A percentile compares a stretch with the other conserved stretches of the same genome.
Evolutionary conservation across 2,888 invertebrate species (phyloP).

Genomic region (Tipula confusa): DNA sequence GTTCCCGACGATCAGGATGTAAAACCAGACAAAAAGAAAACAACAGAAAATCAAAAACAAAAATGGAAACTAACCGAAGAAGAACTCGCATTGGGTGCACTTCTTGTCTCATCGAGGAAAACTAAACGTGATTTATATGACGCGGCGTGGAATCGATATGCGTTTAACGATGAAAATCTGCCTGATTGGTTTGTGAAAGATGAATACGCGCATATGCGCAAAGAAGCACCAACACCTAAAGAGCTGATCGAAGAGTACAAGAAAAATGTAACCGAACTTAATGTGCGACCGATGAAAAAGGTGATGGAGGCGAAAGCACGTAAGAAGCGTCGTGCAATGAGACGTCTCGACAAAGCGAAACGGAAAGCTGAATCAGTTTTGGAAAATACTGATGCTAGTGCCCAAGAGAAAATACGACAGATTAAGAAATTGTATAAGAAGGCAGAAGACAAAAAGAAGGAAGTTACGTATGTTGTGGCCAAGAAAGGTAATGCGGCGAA

Average conservation of each 20-base stretch:
- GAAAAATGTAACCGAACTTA: constrained; percentile 76
- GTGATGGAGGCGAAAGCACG: constrained; percentile 96
- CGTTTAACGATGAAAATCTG: constrained; percentile 84
- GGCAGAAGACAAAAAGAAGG: constrained; percentile 80
- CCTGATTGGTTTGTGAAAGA: constrained; percentile 97
- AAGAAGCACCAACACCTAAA: constrained; percentile 78
- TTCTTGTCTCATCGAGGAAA: constrained; percentile 87
- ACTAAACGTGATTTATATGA: constrained; percentile 85
- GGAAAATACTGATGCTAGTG: constrained; percentile 85
- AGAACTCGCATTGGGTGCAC: constrained; percentile 86
- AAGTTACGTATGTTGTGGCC: constrained; percentile 89
- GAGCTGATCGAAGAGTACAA: constrained; percentile 82
- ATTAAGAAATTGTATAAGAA: constrained; percentile 91
- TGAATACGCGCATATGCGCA: constrained; percentile 84
- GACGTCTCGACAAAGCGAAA: constrained; percentile 85
- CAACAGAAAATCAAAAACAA: constrained; percentile 41
- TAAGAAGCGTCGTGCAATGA: constrained; percentile 86
- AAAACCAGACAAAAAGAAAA: constrained; percentile 32
- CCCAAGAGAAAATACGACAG: constrained; percentile 87
- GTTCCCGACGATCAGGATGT: constrained; percentile 50
- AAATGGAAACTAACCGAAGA: constrained; percentile 74
- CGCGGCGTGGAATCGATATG: constrained; percentile 87
- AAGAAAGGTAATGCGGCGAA: constrained; percentile 80
- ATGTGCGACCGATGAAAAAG: constrained; percentile 95
- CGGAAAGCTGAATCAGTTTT: constrained; percentile 93